Base-by-base conservation (phyloP, 2,888 invertebrate genomes). In the Carpatolechia fugitivella region DNA sequence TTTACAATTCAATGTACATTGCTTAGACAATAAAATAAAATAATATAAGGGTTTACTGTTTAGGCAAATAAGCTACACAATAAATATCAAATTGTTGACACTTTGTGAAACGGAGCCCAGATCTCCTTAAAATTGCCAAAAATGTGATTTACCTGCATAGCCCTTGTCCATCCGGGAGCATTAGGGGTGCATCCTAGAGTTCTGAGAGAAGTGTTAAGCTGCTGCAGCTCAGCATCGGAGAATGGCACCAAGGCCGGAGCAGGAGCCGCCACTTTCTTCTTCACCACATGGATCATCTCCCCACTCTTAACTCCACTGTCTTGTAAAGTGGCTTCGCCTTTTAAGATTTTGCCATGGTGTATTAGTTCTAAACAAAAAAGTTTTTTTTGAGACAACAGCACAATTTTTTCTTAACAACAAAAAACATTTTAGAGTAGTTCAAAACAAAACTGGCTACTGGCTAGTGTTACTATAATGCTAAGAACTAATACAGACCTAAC, bases 301-400 rank as follows among this genome's bases (percentile, higher is more conserved):
- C 92, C 92, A 64, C 78, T 82, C 63, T 90, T 91, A 3, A 93
- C 81, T 3, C 94, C 95, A 81, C 92, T 93, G 3, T 93, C 92
- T 61, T 91, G 90, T 11, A 95, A 78, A 1, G 92, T 91, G 0
- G 65, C 61, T 30, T 90, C 84, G 66, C 93, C 93, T 66, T 93
- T 93, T 53, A 96, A 79, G 57, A 94, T 90, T 68, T 93, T 91
- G 2, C 96, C 96, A 80, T 94, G 93, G 72, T 94, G 94, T 48
- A 94, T 91, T 8, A 95, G 78, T 77, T 94, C 95, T 95, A 72
- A 14, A 79, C 78, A 53, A 1, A 46, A 33, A 5, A 33, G 3
- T 33, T n/a, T n/a, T n/a, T n/a, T n/a, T n/a, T n/a, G n/a, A n/a
- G n/a, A n/a, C n/a, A n/a, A n/a, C n/a, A n/a, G n/a, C n/a, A n/a